Evolutionary conservation across 2,797 vertebrate genomes (phyloP).

Genomic region (Scarus forsteni): DNA sequence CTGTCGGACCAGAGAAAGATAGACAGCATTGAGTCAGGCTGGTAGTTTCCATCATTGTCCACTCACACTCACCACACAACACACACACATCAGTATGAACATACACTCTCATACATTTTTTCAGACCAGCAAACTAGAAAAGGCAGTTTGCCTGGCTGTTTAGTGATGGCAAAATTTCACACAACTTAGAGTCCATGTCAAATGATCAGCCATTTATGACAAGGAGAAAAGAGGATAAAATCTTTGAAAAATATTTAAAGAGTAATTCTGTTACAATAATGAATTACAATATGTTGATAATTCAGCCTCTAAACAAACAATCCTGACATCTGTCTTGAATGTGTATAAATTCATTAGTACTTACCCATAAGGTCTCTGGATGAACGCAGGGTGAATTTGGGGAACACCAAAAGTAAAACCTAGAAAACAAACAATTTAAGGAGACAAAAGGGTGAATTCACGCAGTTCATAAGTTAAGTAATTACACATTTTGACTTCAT

Average conservation of each 20-base stretch:
- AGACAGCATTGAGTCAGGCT: constrained; percentile 98
- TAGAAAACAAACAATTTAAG: constrained; percentile 60
- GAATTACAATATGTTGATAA: too few relatives aligned
- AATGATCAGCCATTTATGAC: constrained; percentile 41
- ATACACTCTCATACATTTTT: constrained; percentile 49
- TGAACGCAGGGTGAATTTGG: constrained; percentile 98
- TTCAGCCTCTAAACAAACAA: neutral
- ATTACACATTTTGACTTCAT: too few relatives aligned
- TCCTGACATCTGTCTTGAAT: constrained; percentile 19
- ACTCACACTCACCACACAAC: constrained; percentile 23
- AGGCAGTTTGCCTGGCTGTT: constrained; percentile 50
- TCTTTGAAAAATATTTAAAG: constrained; percentile 8
- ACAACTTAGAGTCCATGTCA: constrained; percentile 36
- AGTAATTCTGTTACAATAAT: constrained; percentile 24
- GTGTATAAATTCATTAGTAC: constrained; percentile 62
- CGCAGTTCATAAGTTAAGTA: too few relatives aligned
- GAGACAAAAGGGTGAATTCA: neutral
- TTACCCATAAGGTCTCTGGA: constrained; percentile 99
- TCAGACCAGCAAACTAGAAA: constrained; percentile 55
- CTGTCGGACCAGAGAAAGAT: constrained; percentile 99
- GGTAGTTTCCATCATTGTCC: constrained; percentile 83
- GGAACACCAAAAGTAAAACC: constrained; percentile 99
- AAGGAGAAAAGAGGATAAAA: constrained; percentile 35
- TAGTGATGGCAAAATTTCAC: constrained; percentile 24
- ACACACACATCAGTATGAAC: constrained; percentile 29